Base-by-base conservation (phyloP, 2,888 invertebrate genomes). In the Epsilonema sp. region DNA sequence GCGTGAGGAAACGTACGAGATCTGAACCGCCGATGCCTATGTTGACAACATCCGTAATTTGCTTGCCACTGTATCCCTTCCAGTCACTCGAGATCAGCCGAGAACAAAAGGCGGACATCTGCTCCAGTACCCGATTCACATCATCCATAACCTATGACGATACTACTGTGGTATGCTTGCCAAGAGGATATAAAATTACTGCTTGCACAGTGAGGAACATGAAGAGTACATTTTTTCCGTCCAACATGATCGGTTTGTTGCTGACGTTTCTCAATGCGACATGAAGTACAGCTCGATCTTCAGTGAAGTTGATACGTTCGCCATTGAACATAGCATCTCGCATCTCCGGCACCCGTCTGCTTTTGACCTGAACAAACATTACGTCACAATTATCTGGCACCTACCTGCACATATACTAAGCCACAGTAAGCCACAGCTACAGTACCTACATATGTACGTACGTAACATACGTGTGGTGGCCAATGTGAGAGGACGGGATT, bases 11-110 rank as follows among this genome's bases (percentile, higher is more conserved):
- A 58, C 67, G 63, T 63, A 76, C 78, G 64, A 99, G 75, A 73
- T 99, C 97, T 1, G 94, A 97, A 36, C 97, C 97, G 26, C 97
- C 97, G 62, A 99, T 99, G 50, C 97, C 97, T 67, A 99, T 97
- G 69, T 97, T 99, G 50, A 97, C 82, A 37, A 97, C 84, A 73
- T 97, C 92, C 42, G 84, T 87, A 51, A 99, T 94, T 50, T 79
- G 68, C 69, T 90, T 84, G 20, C 90, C 92, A 0, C 89, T 86
- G 68, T 79, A 86, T 4, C 78, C 78, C 51, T 71, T 70, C 77
- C 77, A 78, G 38, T 66, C 56, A 3, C 76, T 75, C 41, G 63
- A 66, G 47, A 73, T 70, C 2, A 74, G 67, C 60, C 65, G 44
- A 43, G 79, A 75, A 0, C 81, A 79, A 68, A 97, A 97, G 62